A percentile compares a stretch with the other conserved stretches of the same genome.
Conservation (phyloP, 2,888 invertebrate genomes). For the Plemyria rubiginata region DNA sequence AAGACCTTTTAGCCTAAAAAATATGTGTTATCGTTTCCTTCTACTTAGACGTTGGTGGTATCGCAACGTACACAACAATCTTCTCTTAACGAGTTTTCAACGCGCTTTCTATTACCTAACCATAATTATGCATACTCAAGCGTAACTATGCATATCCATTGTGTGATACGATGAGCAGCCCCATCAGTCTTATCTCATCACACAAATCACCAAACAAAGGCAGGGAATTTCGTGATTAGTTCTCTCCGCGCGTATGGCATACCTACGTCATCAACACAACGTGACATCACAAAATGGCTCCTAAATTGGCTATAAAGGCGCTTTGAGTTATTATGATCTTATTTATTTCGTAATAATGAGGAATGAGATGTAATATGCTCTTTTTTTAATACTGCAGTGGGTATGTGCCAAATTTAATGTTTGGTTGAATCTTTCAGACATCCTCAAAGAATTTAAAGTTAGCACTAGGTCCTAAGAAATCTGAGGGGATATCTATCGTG, state of each 20-base stretch:
- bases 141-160: not conserved
- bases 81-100: not conserved
- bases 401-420: too few relatives aligned
- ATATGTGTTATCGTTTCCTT: not conserved
- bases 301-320: slow-evolving; percentile 12
- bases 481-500: too few relatives aligned
- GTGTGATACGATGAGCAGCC: not conserved
- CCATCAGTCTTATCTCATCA: not conserved
- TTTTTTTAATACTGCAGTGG: not conserved
- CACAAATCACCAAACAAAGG: slow-evolving; percentile 4
- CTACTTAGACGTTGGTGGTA: not conserved
- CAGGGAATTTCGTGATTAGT: slow-evolving; percentile 10
- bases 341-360: slow-evolving; percentile 4
- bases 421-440: too few relatives aligned
- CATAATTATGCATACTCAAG: not conserved
- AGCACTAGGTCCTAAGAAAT: too few relatives aligned
- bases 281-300: slow-evolving; percentile 12
- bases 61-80: not conserved
- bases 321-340: slow-evolving; percentile 6
- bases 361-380: not conserved
- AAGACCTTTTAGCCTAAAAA: too few relatives aligned
- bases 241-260: not conserved
- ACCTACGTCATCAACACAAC: slow-evolving; percentile 12
- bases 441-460: too few relatives aligned
- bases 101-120: not conserved